phyloP scores from a whole-genome alignment of 2,888 invertebrate species.

The Esperia sulphurella region DNA sequence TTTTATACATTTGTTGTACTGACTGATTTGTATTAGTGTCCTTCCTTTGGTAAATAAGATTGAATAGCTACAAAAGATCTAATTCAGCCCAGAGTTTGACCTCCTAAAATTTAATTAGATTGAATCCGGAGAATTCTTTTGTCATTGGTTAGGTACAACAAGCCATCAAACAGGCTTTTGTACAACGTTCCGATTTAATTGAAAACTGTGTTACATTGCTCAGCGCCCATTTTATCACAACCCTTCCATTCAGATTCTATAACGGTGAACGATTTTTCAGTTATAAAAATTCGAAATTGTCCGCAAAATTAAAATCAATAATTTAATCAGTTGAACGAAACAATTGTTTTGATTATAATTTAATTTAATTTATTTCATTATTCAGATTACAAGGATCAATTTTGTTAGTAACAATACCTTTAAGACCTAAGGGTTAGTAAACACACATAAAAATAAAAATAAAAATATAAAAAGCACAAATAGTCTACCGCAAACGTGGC shows the following conservation, averaged over 20 bases:
- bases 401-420: too few relatives aligned
- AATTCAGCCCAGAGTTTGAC: conserved; percentile 11
- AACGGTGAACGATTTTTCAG: not conserved
- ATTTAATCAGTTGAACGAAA: not conserved
- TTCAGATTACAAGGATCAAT: too few relatives aligned
- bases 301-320: not conserved
- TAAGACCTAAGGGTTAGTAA: too few relatives aligned
- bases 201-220: conserved; percentile 21
- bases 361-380: too few relatives aligned
- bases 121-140: conserved; percentile 28
- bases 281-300: not conserved
- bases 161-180: conserved; percentile 30
- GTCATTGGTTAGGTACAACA: conserved; percentile 21
- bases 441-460: too few relatives aligned
- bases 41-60: not conserved
- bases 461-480: too few relatives aligned
- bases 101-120: conserved; percentile 35
- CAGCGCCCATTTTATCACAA: not conserved
- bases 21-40: not conserved
- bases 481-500: too few relatives aligned
- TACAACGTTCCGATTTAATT: conserved; percentile 35
- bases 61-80: too few relatives aligned
- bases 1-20: too few relatives aligned
- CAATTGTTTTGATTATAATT: too few relatives aligned
- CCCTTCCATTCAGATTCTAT: not conserved